Evolutionary conservation across 2,113 vertebrate genomes (phyloP).

Genomic region (Prochilodus magdalenae): DNA sequence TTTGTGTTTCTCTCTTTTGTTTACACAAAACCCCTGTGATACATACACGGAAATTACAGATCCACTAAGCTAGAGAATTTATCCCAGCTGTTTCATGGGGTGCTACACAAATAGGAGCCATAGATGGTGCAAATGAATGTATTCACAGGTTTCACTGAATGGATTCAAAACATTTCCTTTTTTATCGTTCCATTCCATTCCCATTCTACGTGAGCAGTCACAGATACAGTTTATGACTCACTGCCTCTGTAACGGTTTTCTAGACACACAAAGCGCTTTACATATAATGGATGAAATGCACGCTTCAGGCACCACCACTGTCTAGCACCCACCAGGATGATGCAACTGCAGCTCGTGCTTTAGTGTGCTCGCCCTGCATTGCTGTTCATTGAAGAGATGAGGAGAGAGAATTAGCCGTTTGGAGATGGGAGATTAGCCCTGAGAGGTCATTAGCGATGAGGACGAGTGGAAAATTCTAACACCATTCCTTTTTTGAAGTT

Average conservation of each 20-base stretch:
- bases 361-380: background rate
- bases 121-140: background rate
- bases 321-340: background rate
- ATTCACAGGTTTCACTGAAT: background rate
- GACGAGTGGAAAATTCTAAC: background rate
- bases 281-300: slow-evolving; percentile 7
- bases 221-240: background rate
- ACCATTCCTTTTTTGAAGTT: no score
- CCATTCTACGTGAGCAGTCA: background rate
- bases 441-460: slow-evolving; percentile 3
- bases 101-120: background rate
- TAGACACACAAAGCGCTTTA: background rate
- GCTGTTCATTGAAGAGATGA: slow-evolving; percentile 13
- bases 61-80: background rate
- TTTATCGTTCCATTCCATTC: background rate
- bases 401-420: background rate
- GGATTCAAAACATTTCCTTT: background rate
- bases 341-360: background rate
- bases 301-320: background rate
- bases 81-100: background rate
- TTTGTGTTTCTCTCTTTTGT: background rate
- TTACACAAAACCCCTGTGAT: background rate
- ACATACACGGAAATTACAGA: background rate
- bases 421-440: slow-evolving; percentile 2
- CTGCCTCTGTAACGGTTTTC: background rate